phyloP scores from a whole-genome alignment of 1,140 invertebrate genomes.

The Neodiprion pinetum region DNA sequence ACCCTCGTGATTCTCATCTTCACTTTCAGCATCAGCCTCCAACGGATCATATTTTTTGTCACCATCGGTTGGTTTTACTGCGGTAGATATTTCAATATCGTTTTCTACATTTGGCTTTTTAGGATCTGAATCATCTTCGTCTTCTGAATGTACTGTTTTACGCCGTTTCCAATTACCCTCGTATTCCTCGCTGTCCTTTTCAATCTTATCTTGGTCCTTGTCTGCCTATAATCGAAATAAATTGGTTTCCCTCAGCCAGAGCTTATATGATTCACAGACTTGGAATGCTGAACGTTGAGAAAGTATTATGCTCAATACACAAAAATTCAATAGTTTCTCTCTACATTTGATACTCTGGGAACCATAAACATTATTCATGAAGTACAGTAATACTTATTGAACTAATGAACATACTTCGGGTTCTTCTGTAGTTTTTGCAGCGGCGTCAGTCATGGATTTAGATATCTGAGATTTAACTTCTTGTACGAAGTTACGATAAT shows the following conservation, averaged over 20 bases:
- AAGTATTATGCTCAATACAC: not conserved
- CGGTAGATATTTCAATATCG: not conserved
- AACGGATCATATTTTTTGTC: slow-evolving; percentile 54
- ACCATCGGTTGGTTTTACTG: slow-evolving; percentile 33
- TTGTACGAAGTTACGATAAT: slow-evolving; percentile 56
- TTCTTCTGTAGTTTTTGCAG: slow-evolving; percentile 17
- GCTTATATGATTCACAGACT: not conserved
- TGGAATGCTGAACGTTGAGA: not conserved
- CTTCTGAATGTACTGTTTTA: slow-evolving; percentile 34
- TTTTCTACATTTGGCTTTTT: slow-evolving; percentile 24
- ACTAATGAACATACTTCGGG: not conserved
- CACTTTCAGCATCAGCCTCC: slow-evolving; percentile 50
- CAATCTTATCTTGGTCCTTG: slow-evolving; percentile 25
- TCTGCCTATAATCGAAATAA: not conserved
- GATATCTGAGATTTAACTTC: slow-evolving; percentile 51
- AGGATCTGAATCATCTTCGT: slow-evolving; percentile 35
- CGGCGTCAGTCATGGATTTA: slow-evolving; percentile 35
- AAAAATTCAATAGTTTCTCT: too few species aligned
- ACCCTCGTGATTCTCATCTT: slow-evolving; percentile 39
- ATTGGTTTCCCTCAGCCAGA: not conserved
- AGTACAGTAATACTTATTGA: too few species aligned
- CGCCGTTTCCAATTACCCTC: slow-evolving; percentile 47
- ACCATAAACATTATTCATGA: too few species aligned
- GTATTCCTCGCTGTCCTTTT: slow-evolving; percentile 35
- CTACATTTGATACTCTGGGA: too few species aligned